Evolutionary conservation across 2,888 invertebrate species (phyloP).

Genomic region (Odiellus spinosus): DNA sequence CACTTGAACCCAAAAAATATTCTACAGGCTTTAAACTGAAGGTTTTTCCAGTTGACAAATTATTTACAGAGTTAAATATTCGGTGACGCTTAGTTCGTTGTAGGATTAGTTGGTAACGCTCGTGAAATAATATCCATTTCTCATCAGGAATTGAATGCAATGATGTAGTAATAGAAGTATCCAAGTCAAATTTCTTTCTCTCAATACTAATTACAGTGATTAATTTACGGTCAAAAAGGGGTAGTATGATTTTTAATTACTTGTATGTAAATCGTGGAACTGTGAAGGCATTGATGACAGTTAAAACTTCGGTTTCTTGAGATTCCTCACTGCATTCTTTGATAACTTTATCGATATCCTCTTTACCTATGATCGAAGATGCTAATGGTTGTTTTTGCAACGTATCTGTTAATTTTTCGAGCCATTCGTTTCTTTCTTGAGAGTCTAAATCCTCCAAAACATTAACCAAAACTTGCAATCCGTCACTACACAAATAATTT

Average conservation of each 20-base stretch:
- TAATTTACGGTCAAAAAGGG: not conserved
- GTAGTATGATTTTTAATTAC: conserved; percentile 7
- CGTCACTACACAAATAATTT: too few species aligned
- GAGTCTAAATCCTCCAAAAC: conserved; percentile 43
- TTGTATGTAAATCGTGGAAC: conserved; percentile 9
- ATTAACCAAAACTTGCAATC: too few species aligned
- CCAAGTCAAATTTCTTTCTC: too few species aligned
- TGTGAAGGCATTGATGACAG: conserved; percentile 57
- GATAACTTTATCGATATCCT: conserved; percentile 37
- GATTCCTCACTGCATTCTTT: conserved; percentile 2
- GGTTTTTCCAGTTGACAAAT: too few species aligned
- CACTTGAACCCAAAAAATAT: not conserved
- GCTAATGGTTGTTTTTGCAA: conserved; percentile 58
- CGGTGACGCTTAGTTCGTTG: conserved; percentile 65
- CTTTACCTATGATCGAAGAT: conserved; percentile 52
- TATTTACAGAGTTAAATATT: conserved; percentile 36
- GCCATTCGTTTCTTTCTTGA: conserved; percentile 46
- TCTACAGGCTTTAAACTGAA: not conserved
- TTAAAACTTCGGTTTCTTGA: conserved; percentile 32
- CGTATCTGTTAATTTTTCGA: conserved; percentile 59
- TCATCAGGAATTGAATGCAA: conserved; percentile 45
- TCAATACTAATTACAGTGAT: too few species aligned
- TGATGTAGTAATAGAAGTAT: conserved; percentile 16
- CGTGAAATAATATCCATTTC: conserved; percentile 50
- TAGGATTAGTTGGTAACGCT: conserved; percentile 48